A percentile compares a stretch with the other conserved stretches of the same genome.
phyloP scores from a whole-genome alignment of 2,797 vertebrate genomes.

The Yasuhikotakia modesta region DNA sequence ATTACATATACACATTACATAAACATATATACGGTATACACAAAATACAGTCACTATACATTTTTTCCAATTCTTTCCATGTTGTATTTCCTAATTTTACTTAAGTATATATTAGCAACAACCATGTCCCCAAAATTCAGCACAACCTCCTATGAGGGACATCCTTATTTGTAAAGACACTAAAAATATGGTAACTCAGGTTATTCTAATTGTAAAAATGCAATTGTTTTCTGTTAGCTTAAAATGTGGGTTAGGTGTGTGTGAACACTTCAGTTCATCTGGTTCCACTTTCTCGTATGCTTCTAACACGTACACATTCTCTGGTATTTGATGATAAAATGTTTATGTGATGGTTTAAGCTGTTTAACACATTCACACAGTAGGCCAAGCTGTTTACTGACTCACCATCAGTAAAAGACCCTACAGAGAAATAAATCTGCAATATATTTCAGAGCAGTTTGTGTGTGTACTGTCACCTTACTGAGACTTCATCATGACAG shows the following conservation, averaged over 20 bases:
- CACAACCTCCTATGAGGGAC: no score
- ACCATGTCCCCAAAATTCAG: no score
- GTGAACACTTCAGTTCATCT: slow-evolving; percentile 3
- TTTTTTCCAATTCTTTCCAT: no score
- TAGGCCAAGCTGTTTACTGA: neutral
- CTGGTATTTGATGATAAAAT: neutral
- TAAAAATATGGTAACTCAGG: no score
- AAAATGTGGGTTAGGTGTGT: neutral
- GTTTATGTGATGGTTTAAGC: neutral
- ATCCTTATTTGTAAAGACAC: no score
- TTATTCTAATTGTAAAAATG: no score
- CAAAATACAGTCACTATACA: no score
- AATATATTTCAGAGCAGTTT: slow-evolving; percentile 10
- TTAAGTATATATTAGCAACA: neutral
- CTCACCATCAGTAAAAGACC: neutral
- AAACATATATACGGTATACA: no score
- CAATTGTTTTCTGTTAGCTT: no score
- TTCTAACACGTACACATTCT: neutral
- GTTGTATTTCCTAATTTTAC: no score
- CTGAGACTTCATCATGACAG: slow-evolving; percentile 36
- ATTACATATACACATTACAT: no score
- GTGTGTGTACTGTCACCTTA: slow-evolving; percentile 26
- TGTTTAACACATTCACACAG: neutral
- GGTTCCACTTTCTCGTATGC: neutral
- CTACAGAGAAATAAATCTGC: neutral